phyloP scores from a whole-genome alignment of 2,888 invertebrate species.

The Junonia oenone region DNA sequence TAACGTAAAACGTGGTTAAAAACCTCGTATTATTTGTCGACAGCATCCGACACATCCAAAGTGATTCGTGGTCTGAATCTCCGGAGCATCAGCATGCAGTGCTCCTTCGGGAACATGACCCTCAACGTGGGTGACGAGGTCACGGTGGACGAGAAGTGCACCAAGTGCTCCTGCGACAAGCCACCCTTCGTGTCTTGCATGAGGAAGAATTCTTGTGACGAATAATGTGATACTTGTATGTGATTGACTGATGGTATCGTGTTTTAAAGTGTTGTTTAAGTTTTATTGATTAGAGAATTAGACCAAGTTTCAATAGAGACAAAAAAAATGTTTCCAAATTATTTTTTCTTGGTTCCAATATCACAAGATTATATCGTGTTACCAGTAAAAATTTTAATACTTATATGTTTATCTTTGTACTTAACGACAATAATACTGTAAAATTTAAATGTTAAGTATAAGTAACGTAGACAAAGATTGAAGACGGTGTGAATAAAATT shows the following conservation, averaged over 20 bases:
- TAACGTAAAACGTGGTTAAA: too few relatives aligned
- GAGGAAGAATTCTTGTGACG: slow-evolving; percentile 43
- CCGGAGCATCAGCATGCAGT: slow-evolving; percentile 48
- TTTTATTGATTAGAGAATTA: too few relatives aligned
- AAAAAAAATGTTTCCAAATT: too few relatives aligned
- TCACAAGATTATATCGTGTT: too few relatives aligned
- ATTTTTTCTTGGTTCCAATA: too few relatives aligned
- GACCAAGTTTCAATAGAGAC: too few relatives aligned
- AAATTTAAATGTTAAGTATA: too few relatives aligned
- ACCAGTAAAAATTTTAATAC: neutral
- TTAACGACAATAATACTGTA: too few relatives aligned
- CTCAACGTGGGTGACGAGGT: slow-evolving; percentile 66
- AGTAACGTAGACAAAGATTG: neutral
- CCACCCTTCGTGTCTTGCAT: slow-evolving; percentile 69
- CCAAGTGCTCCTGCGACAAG: slow-evolving; percentile 59
- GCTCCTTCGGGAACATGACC: slow-evolving; percentile 62
- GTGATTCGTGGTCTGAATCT: slow-evolving; percentile 55
- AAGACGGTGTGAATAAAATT: neutral
- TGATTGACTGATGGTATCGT: neutral
- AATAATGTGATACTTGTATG: slow-evolving; percentile 13
- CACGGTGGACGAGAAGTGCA: slow-evolving; percentile 54
- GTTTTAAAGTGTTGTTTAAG: too few relatives aligned
- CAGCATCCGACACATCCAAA: slow-evolving; percentile 52
- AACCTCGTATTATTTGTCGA: too few relatives aligned
- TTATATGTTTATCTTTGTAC: neutral